Percentiles rank a stretch among this genome's conserved stretches.
Conservation (phyloP, 1,140 invertebrate species). For the Zaprionus gabonicus region DNA sequence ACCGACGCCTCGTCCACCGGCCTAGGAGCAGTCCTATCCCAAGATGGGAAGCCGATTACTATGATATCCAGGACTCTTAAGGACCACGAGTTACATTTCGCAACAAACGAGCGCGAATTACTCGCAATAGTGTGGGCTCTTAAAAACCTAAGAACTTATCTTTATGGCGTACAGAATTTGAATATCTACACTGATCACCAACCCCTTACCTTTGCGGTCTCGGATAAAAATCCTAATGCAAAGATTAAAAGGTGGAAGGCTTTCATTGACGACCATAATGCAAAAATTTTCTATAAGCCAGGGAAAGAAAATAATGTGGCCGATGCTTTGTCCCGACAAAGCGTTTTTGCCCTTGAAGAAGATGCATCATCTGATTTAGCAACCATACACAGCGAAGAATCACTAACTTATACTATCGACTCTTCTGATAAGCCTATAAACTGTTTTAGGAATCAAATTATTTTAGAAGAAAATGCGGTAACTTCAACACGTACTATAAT, state of each 20-base stretch:
- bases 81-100: slow-evolving; percentile 1
- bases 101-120: not conserved
- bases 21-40: not conserved
- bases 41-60: not conserved
- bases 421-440: slow-evolving; percentile 27
- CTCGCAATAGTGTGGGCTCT: slow-evolving; percentile 1
- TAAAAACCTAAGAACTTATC: not conserved
- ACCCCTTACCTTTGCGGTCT: slow-evolving; percentile 3
- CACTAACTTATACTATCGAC: slow-evolving; percentile 4
- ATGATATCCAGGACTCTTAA: slow-evolving; percentile 3
- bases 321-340: too few species aligned
- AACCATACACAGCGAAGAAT: too few species aligned
- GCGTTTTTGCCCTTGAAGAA: too few species aligned
- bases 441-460: slow-evolving; percentile 38
- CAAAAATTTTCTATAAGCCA: too few species aligned
- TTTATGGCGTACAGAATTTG: slow-evolving; percentile 5
- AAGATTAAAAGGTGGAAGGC: too few species aligned
- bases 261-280: too few species aligned
- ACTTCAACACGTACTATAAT: not conserved
- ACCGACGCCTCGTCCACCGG: not conserved
- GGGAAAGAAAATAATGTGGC: too few species aligned
- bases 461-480: slow-evolving; percentile 20
- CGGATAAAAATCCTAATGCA: not conserved
- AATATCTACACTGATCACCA: not conserved
- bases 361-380: too few species aligned